phyloP scores from a whole-genome alignment of 2,888 invertebrate genomes.

The Eucriotettix oculatus region DNA sequence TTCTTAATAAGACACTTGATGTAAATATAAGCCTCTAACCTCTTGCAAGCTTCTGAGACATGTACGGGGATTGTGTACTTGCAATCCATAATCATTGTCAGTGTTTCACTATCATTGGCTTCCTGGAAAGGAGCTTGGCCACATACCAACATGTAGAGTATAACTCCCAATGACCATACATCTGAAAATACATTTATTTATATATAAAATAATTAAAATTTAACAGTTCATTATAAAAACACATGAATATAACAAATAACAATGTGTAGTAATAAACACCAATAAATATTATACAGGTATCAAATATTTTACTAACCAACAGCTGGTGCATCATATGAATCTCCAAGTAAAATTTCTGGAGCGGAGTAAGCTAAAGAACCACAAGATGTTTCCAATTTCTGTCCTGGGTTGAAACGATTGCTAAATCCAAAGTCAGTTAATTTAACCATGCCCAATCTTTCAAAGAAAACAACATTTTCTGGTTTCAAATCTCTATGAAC shows the following conservation, averaged over 20 bases:
- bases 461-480: conserved; percentile 98
- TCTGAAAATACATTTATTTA: conserved; percentile 35
- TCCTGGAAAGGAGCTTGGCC: conserved; percentile 97
- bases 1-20: neutral
- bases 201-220: too few species aligned
- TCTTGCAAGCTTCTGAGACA: conserved; percentile 71
- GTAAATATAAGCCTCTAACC: conserved; percentile 28
- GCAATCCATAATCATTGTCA: conserved; percentile 99
- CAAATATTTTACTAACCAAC: conserved; percentile 51
- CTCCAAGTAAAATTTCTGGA: conserved; percentile 94
- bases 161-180: conserved; percentile 98
- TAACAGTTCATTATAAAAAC: too few species aligned
- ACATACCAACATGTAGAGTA: conserved; percentile 95
- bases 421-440: conserved; percentile 97
- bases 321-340: conserved; percentile 96
- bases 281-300: neutral
- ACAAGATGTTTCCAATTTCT: conserved; percentile 93
- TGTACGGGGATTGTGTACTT: conserved; percentile 85
- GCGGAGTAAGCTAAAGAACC: conserved; percentile 98
- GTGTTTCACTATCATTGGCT: conserved; percentile 97
- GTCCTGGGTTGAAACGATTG: conserved; percentile 90
- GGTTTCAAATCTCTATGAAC: conserved; percentile 92
- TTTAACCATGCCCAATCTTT: conserved; percentile 91
- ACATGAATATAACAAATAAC: neutral
- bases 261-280: neutral